Base-by-base conservation (phyloP, 1,140 invertebrate genomes). In the Calliopsis andreniformis region DNA sequence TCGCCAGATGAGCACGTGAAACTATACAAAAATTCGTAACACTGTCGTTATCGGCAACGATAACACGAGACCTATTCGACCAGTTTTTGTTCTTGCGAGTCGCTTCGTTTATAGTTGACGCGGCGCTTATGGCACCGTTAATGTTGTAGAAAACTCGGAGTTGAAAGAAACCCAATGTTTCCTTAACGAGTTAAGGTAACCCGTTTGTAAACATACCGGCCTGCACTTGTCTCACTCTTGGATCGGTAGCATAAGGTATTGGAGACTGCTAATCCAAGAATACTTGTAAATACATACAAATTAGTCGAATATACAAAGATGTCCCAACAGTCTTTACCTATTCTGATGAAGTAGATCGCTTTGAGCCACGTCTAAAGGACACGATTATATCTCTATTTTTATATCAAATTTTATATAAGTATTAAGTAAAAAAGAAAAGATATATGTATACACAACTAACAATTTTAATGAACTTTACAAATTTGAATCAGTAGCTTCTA, bases 281-380 rank as follows among this genome's bases (percentile, higher is more conserved):
- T n/a, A 71, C 35, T 49, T 83, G 82, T 83, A 83, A 53, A 82
- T 82, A 79, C 20, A 78, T n/a, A n/a, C n/a, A n/a, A 67, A 73
- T 67, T 73, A 78, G 59, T 78, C 47, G 32, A 78, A 12, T 72
- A 58, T 43, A 62, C 56, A 23, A n/a, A 1, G 32, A 32, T 59
- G 32, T 59, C n/a, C 20, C 12, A n/a, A 32, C 20, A 39, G 18
- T 59, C 32, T n/a, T 39, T 20, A 1, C 16, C 56, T 4, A n/a
- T n/a, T 53, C 35, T 35, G 18, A 7, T 35, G n/a, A 20, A 35
- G 12, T 12, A 14, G 49, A 23, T n/a, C 20, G 1, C 0, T 23
- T n/a, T 4, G n/a, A 49, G 6, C n/a, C 18, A 49, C 8, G 8
- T 49, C 47, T 49, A 0, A 20, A 49, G n/a, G 47, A 23, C n/a